Conservation (phyloP, 2,888 invertebrate genomes). For the Heteropelma amictum region DNA sequence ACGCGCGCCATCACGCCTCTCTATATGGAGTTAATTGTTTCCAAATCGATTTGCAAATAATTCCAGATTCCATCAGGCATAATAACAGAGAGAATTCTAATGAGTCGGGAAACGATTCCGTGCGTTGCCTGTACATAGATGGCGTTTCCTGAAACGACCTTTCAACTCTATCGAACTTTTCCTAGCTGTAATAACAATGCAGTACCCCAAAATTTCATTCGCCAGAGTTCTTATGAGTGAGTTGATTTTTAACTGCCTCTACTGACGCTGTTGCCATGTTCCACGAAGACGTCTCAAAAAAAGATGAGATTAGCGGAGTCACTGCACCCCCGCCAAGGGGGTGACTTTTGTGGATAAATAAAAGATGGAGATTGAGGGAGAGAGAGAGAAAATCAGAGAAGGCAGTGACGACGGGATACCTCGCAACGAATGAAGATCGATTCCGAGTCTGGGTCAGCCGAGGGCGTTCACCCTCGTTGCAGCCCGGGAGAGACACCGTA, state of each 20-base stretch:
- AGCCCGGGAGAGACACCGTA: slow-evolving; percentile 77
- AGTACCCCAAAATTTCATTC: too few relatives aligned
- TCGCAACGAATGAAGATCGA: slow-evolving; percentile 75
- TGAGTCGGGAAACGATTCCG: too few relatives aligned
- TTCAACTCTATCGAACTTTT: not conserved
- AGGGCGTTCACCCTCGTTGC: slow-evolving; percentile 77
- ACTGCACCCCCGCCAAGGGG: slow-evolving; percentile 8
- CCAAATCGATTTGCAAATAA: too few relatives aligned
- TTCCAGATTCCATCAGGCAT: too few relatives aligned
- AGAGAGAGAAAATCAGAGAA: slow-evolving; percentile 33
- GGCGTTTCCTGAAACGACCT: not conserved
- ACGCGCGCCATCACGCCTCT: too few relatives aligned
- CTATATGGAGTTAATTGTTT: too few relatives aligned
- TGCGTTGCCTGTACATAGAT: too few relatives aligned
- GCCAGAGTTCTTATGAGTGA: slow-evolving; percentile 14
- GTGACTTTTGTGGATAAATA: slow-evolving; percentile 22
- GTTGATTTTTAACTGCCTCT: not conserved
- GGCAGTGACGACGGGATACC: slow-evolving; percentile 56
- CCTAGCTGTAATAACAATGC: too few relatives aligned
- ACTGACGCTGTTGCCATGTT: not conserved
- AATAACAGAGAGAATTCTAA: too few relatives aligned
- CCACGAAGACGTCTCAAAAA: slow-evolving; percentile 8
- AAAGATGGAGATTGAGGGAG: slow-evolving; percentile 24
- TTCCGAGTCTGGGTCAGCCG: slow-evolving; percentile 78
- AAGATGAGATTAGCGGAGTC: slow-evolving; percentile 20